Evolutionary conservation across 2,113 vertebrate genomes (phyloP).

Genomic region (Calyptomena viridis): DNA sequence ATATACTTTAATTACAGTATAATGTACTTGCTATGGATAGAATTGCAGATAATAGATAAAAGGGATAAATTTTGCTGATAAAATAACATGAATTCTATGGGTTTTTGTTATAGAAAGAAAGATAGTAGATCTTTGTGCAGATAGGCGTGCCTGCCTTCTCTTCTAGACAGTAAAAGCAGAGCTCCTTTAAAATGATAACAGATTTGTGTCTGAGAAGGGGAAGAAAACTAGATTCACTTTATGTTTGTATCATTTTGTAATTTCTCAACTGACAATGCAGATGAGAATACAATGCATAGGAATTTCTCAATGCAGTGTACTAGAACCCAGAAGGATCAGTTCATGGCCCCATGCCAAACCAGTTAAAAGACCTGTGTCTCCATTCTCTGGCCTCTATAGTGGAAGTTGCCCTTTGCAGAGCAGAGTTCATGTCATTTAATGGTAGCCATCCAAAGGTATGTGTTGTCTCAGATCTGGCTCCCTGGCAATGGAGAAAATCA

Average conservation of each 20-base stretch:
- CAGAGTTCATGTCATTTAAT: neutral
- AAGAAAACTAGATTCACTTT: neutral
- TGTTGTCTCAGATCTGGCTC: neutral
- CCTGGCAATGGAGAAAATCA: neutral
- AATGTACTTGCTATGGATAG: neutral
- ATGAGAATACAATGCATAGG: neutral
- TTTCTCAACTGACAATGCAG: neutral
- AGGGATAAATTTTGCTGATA: constrained; percentile 7
- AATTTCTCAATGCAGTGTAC: neutral
- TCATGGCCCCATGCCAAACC: neutral
- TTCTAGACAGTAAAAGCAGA: neutral
- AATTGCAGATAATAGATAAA: constrained; percentile 5
- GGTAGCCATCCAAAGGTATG: neutral
- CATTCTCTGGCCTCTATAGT: neutral
- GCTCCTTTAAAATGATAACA: neutral
- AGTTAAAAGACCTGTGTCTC: neutral
- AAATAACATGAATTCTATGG: neutral
- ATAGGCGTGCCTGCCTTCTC: neutral
- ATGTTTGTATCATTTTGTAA: neutral
- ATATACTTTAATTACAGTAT: constrained; percentile 42
- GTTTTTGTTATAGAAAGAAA: neutral
- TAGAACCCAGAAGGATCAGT: neutral
- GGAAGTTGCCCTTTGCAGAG: neutral
- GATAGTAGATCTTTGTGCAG: neutral
- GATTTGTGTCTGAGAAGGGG: neutral